These are phyloP conservation scores for Serrognathus titanus DNA, from an alignment of 2,888 invertebrate species.

Conservation along the genomic window DNA sequence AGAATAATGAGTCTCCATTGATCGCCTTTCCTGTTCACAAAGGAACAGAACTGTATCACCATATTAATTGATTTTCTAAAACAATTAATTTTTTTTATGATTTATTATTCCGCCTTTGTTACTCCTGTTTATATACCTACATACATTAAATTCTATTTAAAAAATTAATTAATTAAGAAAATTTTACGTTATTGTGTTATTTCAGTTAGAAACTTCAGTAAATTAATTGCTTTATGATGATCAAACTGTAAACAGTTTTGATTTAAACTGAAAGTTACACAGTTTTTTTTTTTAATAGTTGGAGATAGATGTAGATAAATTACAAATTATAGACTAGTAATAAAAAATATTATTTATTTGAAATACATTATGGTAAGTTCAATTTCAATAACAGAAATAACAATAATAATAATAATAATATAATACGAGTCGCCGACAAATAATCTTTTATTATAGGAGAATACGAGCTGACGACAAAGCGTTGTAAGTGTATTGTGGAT, in stretches of 20 bases:
- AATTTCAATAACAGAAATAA: not conserved
- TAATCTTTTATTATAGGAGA: slow-evolving; percentile 12
- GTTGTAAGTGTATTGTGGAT: slow-evolving; percentile 16
- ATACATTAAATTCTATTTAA: slow-evolving; percentile 2
- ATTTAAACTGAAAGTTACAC: no score
- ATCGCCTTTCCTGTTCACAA: slow-evolving; percentile 20
- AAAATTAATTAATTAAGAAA: not conserved
- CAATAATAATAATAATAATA: not conserved
- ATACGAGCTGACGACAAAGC: slow-evolving; percentile 18
- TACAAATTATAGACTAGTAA: not conserved
- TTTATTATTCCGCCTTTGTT: slow-evolving; percentile 21
- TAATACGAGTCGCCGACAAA: slow-evolving; percentile 5
- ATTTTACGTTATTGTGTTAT: no score
- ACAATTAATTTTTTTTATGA: slow-evolving; percentile 32
- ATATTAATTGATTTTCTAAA: slow-evolving; percentile 27
- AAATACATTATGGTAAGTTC: no score
- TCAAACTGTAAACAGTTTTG: no score
- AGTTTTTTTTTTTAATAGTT: no score
- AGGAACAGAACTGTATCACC: slow-evolving; percentile 20
- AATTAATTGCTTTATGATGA: no score
- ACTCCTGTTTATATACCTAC: not conserved
- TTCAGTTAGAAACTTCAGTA: no score
- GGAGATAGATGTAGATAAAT: no score
- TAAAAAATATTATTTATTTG: not conserved
- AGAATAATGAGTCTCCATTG: slow-evolving; percentile 25